These are phyloP conservation scores for Nautilus pompilius DNA, from an alignment of 1,140 invertebrate genomes.

Conservation along the genomic window DNA sequence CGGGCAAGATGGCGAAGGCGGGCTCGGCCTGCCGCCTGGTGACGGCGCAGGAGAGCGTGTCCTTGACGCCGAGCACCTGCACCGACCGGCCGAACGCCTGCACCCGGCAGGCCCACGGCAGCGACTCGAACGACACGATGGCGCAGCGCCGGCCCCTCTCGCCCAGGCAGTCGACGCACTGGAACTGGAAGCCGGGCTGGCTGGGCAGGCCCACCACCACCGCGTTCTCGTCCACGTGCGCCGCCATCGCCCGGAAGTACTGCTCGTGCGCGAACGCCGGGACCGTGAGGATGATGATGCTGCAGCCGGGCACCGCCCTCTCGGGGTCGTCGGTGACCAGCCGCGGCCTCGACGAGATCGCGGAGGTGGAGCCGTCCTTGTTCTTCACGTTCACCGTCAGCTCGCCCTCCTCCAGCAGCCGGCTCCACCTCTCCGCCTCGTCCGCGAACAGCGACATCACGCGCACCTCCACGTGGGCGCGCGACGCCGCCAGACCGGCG, in stretches of 20 bases:
- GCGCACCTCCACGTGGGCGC: slow-evolving; percentile 26
- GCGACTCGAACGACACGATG: slow-evolving; percentile 29
- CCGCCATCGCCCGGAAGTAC: slow-evolving; percentile 25
- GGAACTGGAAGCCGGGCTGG: slow-evolving; percentile 39
- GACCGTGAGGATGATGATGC: slow-evolving; percentile 26
- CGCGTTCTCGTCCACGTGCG: slow-evolving; percentile 17
- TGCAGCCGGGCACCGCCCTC: slow-evolving; percentile 11
- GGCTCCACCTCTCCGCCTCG: slow-evolving; percentile 37
- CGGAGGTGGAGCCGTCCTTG: not conserved
- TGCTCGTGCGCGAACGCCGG: slow-evolving; percentile 28
- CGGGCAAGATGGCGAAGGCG: slow-evolving; percentile 1
- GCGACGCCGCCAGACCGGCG: slow-evolving; percentile 31
- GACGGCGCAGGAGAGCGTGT: slow-evolving; percentile 9
- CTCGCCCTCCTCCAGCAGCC: slow-evolving; percentile 21
- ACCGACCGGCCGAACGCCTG: slow-evolving; percentile 29
- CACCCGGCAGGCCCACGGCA: slow-evolving; percentile 35
- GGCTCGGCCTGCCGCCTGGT: slow-evolving; percentile 7
- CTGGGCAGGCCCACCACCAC: slow-evolving; percentile 31
- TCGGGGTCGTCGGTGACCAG: slow-evolving; percentile 22
- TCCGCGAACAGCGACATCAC: slow-evolving; percentile 37
- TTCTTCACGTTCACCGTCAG: slow-evolving; percentile 23
- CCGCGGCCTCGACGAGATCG: slow-evolving; percentile 12
- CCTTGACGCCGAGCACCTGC: slow-evolving; percentile 13
- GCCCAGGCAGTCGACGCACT: slow-evolving; percentile 14
- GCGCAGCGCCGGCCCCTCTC: slow-evolving; percentile 9